These are phyloP conservation scores for Forbesichthys agassizii DNA, from an alignment of 2,113 vertebrate genomes.

Conservation along the genomic window DNA sequence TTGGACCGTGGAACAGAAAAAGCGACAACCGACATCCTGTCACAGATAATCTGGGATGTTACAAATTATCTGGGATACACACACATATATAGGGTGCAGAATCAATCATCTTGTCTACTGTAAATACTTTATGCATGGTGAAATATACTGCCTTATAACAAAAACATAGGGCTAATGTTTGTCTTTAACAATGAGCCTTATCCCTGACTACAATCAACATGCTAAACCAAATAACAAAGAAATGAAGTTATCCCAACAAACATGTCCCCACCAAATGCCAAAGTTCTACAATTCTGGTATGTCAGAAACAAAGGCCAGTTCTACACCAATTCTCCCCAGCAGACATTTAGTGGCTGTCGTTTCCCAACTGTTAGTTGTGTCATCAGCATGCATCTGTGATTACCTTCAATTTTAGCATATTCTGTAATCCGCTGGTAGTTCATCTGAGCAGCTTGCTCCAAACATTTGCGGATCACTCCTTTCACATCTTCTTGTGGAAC, in stretches of 20 bases:
- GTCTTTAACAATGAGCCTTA: background rate
- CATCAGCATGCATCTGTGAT: slow-evolving; percentile 50
- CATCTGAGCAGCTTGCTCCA: slow-evolving; percentile 97
- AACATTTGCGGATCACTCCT: slow-evolving; percentile 97
- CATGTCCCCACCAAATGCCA: background rate
- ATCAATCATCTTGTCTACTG: slow-evolving; percentile 31
- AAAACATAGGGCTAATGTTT: background rate
- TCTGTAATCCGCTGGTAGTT: slow-evolving; percentile 97
- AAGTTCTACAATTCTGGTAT: slow-evolving; percentile 17
- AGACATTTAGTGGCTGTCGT: background rate
- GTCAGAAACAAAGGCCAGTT: background rate
- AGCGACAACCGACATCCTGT: slow-evolving; percentile 42
- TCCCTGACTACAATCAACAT: slow-evolving; percentile 15
- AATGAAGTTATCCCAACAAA: background rate
- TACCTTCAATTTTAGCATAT: slow-evolving; percentile 99
- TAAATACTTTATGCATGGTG: slow-evolving; percentile 16
- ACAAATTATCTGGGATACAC: slow-evolving; percentile 55
- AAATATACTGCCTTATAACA: slow-evolving; percentile 12
- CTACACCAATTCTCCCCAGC: background rate
- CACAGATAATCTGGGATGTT: slow-evolving; percentile 52
- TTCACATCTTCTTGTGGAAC: slow-evolving; percentile 98
- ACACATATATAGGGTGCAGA: slow-evolving; percentile 45
- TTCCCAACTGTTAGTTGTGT: slow-evolving; percentile 3
- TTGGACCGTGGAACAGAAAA: slow-evolving; percentile 66
- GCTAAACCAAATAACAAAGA: slow-evolving; percentile 16